phyloP scores from a whole-genome alignment of 2,113 vertebrate species.

The Urocitellus parryii region DNA sequence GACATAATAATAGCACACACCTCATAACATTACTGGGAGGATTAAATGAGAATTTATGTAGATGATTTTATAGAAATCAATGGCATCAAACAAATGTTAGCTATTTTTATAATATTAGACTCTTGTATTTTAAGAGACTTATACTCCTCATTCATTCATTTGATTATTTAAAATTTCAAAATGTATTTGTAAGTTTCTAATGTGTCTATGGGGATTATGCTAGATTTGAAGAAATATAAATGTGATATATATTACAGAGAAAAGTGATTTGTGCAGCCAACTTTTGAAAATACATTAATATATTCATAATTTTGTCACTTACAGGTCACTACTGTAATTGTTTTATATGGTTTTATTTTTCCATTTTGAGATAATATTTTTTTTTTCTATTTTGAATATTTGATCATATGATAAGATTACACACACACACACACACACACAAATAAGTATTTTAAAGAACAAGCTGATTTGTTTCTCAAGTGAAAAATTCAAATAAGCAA shows the following conservation, averaged over 20 bases:
- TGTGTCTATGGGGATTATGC: not conserved
- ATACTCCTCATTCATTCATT: not conserved
- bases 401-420: not conserved
- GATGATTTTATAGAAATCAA: not conserved
- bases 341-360: not conserved
- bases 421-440: too few species aligned
- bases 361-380: not conserved
- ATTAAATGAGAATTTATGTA: not conserved
- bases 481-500: not conserved
- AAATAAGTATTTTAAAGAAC: not conserved
- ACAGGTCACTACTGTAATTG: not conserved
- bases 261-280: not conserved
- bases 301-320: not conserved
- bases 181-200: not conserved
- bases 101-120: not conserved
- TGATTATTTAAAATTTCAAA: not conserved
- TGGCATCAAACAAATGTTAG: not conserved
- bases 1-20: not conserved
- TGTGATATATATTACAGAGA: not conserved
- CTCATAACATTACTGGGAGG: not conserved
- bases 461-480: not conserved
- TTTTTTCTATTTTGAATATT: not conserved
- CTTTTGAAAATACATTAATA: not conserved
- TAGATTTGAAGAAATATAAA: not conserved
- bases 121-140: constrained; percentile 8